These are phyloP conservation scores for Amphipyra tragopoginis DNA, from an alignment of 2,888 invertebrate genomes.

Conservation along the genomic window DNA sequence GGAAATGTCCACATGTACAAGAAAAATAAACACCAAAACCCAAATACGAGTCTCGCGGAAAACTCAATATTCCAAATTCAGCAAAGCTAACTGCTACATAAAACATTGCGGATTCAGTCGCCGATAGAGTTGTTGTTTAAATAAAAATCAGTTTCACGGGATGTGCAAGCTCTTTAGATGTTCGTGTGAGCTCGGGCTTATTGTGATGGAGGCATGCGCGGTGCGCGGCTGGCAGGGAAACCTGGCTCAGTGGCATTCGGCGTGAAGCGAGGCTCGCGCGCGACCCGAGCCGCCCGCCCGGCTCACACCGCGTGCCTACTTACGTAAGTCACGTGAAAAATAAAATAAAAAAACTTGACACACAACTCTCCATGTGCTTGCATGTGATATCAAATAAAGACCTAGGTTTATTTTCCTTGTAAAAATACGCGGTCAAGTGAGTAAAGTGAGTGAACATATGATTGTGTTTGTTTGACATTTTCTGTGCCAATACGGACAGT, in stretches of 20 bases:
- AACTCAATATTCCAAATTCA: slow-evolving; percentile 58
- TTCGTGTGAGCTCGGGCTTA: slow-evolving; percentile 82
- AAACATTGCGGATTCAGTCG: slow-evolving; percentile 55
- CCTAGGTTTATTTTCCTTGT: slow-evolving; percentile 15
- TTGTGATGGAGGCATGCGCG: slow-evolving; percentile 85
- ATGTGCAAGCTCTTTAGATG: slow-evolving; percentile 74
- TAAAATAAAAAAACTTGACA: slow-evolving; percentile 57
- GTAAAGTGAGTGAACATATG: slow-evolving; percentile 68
- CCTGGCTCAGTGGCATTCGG: slow-evolving; percentile 77
- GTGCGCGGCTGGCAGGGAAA: slow-evolving; percentile 63
- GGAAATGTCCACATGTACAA: slow-evolving; percentile 62
- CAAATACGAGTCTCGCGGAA: slow-evolving; percentile 33
- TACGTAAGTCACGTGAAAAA: slow-evolving; percentile 81
- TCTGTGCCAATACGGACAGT: slow-evolving; percentile 53
- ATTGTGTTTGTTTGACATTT: slow-evolving; percentile 71
- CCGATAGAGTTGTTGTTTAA: slow-evolving; percentile 73
- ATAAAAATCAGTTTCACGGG: slow-evolving; percentile 78
- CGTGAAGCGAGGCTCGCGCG: slow-evolving; percentile 74
- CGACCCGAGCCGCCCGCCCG: slow-evolving; percentile 51
- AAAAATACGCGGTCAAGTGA: slow-evolving; percentile 29
- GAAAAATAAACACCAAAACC: slow-evolving; percentile 43
- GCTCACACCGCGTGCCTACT: slow-evolving; percentile 66
- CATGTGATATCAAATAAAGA: slow-evolving; percentile 48
- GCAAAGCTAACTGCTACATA: slow-evolving; percentile 57
- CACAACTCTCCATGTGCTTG: slow-evolving; percentile 36